Conservation (phyloP, 2,797 vertebrate genomes). For the Anguilla obscura region DNA sequence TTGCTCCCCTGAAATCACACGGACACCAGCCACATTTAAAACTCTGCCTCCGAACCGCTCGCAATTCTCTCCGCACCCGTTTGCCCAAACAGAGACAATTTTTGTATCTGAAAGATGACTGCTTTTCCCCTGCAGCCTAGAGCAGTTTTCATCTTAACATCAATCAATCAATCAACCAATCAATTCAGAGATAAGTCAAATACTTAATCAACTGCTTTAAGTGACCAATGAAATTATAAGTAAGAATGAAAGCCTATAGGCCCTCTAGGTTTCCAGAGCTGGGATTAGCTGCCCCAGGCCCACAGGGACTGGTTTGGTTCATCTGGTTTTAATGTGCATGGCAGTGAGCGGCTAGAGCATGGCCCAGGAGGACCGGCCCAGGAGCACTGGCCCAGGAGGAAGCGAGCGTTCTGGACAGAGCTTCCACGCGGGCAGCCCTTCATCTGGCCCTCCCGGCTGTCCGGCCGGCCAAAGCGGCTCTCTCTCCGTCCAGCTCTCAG, state of each 20-base stretch:
- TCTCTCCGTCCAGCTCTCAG: slow-evolving; percentile 36
- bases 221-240: not conserved
- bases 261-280: not conserved
- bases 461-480: slow-evolving; percentile 25
- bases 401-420: not conserved
- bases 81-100: not conserved
- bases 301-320: not conserved
- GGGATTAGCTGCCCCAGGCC: not conserved
- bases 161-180: not conserved
- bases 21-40: slow-evolving; percentile 48
- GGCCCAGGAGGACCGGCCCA: not conserved
- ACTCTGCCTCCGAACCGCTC: slow-evolving; percentile 44
- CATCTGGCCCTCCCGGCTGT: not conserved
- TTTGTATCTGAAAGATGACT: not conserved
- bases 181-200: not conserved
- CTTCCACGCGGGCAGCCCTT: not conserved
- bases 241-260: not conserved
- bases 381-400: not conserved
- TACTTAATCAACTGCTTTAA: not conserved
- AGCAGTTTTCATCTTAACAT: not conserved
- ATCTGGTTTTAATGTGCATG: not conserved
- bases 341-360: not conserved
- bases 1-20: slow-evolving; percentile 85
- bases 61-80: not conserved
- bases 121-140: not conserved